Conservation (phyloP, 2,888 invertebrate genomes). For the Oligia fasciuncula region DNA sequence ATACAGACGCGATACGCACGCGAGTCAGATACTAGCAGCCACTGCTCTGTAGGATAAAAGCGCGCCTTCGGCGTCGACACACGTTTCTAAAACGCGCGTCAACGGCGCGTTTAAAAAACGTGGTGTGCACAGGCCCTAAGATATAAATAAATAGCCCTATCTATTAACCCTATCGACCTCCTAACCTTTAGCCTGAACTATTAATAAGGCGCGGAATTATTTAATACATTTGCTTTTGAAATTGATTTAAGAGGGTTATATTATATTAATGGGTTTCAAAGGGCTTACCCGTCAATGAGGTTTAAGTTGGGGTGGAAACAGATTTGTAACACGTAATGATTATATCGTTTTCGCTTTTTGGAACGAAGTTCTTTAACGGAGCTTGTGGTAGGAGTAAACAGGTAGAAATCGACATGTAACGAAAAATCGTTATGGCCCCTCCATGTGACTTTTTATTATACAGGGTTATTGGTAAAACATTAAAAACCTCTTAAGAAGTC, state of each 20-base stretch:
- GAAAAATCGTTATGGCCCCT: too few relatives aligned
- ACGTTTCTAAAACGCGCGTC: too few relatives aligned
- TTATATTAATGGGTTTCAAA: constrained; percentile 32
- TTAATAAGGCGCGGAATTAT: constrained; percentile 58
- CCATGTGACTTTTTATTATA: too few relatives aligned
- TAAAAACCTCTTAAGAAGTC: too few relatives aligned
- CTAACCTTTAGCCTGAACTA: constrained; percentile 44
- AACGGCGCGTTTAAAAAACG: too few relatives aligned
- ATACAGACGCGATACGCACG: too few relatives aligned
- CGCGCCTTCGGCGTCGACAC: too few relatives aligned
- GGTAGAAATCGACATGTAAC: too few relatives aligned
- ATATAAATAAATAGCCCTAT: constrained; percentile 37
- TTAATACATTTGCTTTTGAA: constrained; percentile 45
- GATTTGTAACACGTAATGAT: constrained; percentile 12
- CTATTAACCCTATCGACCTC: constrained; percentile 33
- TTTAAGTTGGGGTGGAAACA: constrained; percentile 10
- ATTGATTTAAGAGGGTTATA: constrained; percentile 47
- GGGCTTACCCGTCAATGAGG: not conserved
- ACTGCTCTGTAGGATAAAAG: too few relatives aligned
- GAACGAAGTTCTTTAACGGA: not conserved
- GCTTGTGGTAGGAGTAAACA: not conserved
- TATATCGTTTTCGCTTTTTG: not conserved
- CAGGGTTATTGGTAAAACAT: too few relatives aligned
- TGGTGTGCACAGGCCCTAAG: not conserved
- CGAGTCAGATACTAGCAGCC: too few relatives aligned